Percentiles rank a stretch among this genome's conserved stretches.
Conservation (phyloP, 2,888 invertebrate species). For the Clepsis dumicolana region DNA sequence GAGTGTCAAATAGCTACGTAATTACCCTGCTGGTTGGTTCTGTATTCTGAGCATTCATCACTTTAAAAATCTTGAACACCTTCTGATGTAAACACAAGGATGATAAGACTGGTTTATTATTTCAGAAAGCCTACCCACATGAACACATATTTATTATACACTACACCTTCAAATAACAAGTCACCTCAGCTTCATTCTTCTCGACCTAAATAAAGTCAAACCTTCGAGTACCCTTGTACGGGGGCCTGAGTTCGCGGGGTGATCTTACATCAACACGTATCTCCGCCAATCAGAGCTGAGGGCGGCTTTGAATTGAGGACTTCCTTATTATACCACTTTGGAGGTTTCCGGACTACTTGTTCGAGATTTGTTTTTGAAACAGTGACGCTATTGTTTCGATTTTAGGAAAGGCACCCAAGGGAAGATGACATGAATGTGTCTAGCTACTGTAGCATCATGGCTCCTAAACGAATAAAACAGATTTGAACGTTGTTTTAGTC, state of each 20-base stretch:
- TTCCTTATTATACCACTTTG: conserved; percentile 8
- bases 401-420: too few species aligned
- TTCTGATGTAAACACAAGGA: too few species aligned
- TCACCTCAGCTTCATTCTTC: neutral
- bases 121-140: too few species aligned
- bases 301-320: neutral
- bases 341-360: neutral
- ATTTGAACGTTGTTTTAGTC: too few species aligned
- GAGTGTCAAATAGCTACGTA: too few species aligned
- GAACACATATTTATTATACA: too few species aligned
- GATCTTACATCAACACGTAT: neutral
- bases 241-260: conserved; percentile 3
- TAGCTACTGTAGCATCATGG: too few species aligned
- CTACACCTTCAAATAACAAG: neutral
- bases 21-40: neutral
- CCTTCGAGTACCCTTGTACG: neutral
- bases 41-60: too few species aligned
- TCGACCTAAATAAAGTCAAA: conserved; percentile 7
- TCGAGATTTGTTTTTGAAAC: neutral
- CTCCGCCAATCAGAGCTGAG: conserved; percentile 15
- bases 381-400: neutral
- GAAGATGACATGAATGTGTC: too few species aligned
- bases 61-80: neutral
- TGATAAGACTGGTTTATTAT: too few species aligned
- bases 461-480: too few species aligned